These are phyloP conservation scores for Phymorhynchus buccinoides DNA, from an alignment of 1,140 invertebrate genomes.

Conservation along the genomic window DNA sequence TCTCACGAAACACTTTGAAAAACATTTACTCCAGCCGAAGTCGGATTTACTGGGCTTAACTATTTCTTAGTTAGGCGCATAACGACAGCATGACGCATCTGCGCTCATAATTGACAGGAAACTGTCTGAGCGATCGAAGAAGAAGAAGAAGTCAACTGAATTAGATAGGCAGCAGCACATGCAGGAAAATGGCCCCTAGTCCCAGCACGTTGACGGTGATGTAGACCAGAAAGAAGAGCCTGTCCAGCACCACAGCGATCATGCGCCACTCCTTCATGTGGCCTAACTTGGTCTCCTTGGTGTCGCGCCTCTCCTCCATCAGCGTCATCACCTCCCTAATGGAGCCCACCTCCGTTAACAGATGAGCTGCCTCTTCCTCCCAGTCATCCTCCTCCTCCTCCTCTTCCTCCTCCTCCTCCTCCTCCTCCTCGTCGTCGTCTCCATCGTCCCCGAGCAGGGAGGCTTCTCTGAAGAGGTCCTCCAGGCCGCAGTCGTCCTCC, in stretches of 20 bases:
- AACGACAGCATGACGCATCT: too few relatives aligned
- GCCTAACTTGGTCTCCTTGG: conserved; percentile 38
- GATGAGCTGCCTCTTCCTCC: conserved; percentile 22
- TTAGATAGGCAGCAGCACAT: conserved; percentile 11
- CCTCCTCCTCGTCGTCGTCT: not conserved
- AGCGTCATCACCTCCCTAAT: conserved; percentile 48
- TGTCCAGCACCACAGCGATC: conserved; percentile 66
- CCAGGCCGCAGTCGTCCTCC: conserved; percentile 25
- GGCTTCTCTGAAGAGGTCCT: conserved; percentile 27
- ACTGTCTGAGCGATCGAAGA: too few relatives aligned
- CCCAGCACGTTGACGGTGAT: conserved; percentile 63
- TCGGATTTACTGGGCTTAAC: too few relatives aligned
- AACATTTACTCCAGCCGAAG: too few relatives aligned
- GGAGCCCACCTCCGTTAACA: conserved; percentile 39
- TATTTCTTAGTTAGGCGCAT: too few relatives aligned
- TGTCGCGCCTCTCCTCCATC: conserved; percentile 22
- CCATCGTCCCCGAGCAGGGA: not conserved
- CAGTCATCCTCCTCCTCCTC: conserved; percentile 24
- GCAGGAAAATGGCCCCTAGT: conserved; percentile 56
- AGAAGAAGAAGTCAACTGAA: too few relatives aligned
- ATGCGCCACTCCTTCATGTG: conserved; percentile 64
- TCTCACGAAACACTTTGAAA: too few relatives aligned
- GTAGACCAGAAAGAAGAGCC: conserved; percentile 69
- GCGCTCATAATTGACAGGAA: too few relatives aligned
- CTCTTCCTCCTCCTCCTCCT: not conserved